Evolutionary conservation across 2,888 invertebrate genomes (phyloP).

Genomic region (Stenodema calcarata): DNA sequence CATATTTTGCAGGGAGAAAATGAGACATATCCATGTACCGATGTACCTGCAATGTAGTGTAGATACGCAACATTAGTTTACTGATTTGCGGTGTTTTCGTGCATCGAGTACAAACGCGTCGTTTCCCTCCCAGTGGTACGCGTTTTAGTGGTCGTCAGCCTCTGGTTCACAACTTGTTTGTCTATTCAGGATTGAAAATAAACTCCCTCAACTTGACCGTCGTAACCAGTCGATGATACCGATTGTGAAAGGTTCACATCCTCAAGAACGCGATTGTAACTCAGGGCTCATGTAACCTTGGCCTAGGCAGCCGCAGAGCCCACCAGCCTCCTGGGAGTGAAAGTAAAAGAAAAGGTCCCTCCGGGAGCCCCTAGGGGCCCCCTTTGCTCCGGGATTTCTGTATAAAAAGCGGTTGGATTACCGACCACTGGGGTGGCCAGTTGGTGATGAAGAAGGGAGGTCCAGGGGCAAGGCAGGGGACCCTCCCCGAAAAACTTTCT

Average conservation of each 20-base stretch:
- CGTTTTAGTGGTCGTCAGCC: no score
- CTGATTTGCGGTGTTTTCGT: no score
- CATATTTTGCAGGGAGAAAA: no score
- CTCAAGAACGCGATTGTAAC: background rate
- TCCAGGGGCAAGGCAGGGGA: background rate
- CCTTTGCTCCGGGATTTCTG: background rate
- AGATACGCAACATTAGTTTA: no score
- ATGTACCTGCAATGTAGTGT: no score
- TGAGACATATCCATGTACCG: no score
- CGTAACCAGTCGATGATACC: background rate
- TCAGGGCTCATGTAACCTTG: constrained; percentile 1
- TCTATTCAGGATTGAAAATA: background rate
- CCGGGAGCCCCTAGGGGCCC: background rate
- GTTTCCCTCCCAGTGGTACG: no score
- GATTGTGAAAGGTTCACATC: background rate
- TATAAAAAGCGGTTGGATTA: background rate
- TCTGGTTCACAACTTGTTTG: no score
- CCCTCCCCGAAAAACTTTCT: constrained; percentile 24
- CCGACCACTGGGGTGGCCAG: background rate
- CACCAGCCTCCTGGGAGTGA: background rate
- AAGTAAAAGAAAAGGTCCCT: constrained; percentile 21
- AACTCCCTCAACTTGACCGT: background rate
- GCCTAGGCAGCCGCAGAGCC: background rate
- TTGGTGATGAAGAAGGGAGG: background rate
- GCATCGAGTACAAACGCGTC: no score